Conservation (phyloP, 2,888 invertebrate species). For the Campaea margaritaria region DNA sequence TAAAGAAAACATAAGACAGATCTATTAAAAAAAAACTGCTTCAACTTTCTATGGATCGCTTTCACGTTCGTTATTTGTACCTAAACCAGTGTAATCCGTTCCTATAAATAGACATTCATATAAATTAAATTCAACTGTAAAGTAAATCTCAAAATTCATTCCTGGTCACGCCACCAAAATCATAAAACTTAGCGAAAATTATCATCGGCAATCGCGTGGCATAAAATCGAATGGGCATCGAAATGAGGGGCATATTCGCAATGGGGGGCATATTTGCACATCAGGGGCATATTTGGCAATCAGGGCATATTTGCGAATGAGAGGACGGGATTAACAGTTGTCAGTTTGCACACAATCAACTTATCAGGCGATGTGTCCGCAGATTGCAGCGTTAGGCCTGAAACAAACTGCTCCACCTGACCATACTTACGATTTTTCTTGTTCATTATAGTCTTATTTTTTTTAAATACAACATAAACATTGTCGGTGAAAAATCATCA, state of each 20-base stretch:
- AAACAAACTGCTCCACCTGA: neutral
- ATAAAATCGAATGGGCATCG: constrained; percentile 27
- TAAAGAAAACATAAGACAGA: too few species aligned
- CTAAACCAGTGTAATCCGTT: too few species aligned
- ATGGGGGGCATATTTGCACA: constrained; percentile 9
- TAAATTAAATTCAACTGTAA: neutral
- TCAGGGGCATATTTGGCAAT: constrained; percentile 27
- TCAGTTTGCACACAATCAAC: constrained; percentile 34
- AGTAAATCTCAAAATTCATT: neutral
- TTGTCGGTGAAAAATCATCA: too few species aligned
- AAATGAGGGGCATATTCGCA: constrained; percentile 18
- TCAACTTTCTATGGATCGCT: too few species aligned
- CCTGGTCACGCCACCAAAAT: constrained; percentile 12
- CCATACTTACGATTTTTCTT: neutral
- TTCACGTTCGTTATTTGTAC: too few species aligned
- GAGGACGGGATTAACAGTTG: constrained; percentile 29
- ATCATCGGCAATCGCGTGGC: constrained; percentile 18
- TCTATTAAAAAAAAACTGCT: too few species aligned
- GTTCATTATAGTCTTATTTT: too few species aligned
- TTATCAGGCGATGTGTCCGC: constrained; percentile 21
- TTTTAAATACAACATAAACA: too few species aligned
- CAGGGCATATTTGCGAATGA: constrained; percentile 28
- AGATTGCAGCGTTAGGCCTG: constrained; percentile 14
- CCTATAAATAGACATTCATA: too few species aligned
- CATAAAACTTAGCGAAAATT: constrained; percentile 15